phyloP scores from a whole-genome alignment of 1,140 invertebrate species.

The Pinna nobilis region DNA sequence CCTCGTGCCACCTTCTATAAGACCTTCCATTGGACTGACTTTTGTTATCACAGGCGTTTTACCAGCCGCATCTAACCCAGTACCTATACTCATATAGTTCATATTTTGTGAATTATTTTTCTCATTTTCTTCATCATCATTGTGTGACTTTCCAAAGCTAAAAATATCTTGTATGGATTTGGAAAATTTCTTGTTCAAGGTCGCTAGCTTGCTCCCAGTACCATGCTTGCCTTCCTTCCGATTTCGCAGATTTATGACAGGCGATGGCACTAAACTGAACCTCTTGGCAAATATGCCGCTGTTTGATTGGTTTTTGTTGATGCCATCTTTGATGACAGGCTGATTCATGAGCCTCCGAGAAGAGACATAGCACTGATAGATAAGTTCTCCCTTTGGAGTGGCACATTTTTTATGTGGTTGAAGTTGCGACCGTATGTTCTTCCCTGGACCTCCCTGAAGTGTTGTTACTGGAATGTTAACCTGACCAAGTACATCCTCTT shows the following conservation, averaged over 20 bases:
- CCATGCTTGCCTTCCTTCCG: slow-evolving; percentile 28
- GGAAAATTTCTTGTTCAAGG: slow-evolving; percentile 67
- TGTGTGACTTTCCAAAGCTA: slow-evolving; percentile 50
- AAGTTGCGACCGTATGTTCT: slow-evolving; percentile 52
- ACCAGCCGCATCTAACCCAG: slow-evolving; percentile 53
- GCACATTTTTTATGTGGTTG: slow-evolving; percentile 69
- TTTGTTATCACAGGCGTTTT: slow-evolving; percentile 59
- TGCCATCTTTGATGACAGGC: slow-evolving; percentile 41
- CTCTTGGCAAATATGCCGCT: slow-evolving; percentile 4
- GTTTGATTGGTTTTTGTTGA: not conserved
- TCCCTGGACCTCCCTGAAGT: slow-evolving; percentile 54
- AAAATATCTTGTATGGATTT: slow-evolving; percentile 68
- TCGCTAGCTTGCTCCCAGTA: slow-evolving; percentile 56
- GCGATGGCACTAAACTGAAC: slow-evolving; percentile 19
- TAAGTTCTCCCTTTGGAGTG: slow-evolving; percentile 64
- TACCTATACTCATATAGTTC: slow-evolving; percentile 47
- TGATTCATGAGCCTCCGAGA: slow-evolving; percentile 48
- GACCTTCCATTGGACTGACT: slow-evolving; percentile 63
- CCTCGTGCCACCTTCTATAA: slow-evolving; percentile 61
- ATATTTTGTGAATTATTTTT: slow-evolving; percentile 3
- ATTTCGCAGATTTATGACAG: slow-evolving; percentile 38
- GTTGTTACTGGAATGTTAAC: slow-evolving; percentile 62
- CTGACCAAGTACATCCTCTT: slow-evolving; percentile 70
- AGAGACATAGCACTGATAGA: slow-evolving; percentile 69
- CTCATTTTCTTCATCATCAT: slow-evolving; percentile 48